These are phyloP conservation scores for Bombus pascuorum DNA, from an alignment of 1,140 invertebrate genomes.

Conservation along the genomic window DNA sequence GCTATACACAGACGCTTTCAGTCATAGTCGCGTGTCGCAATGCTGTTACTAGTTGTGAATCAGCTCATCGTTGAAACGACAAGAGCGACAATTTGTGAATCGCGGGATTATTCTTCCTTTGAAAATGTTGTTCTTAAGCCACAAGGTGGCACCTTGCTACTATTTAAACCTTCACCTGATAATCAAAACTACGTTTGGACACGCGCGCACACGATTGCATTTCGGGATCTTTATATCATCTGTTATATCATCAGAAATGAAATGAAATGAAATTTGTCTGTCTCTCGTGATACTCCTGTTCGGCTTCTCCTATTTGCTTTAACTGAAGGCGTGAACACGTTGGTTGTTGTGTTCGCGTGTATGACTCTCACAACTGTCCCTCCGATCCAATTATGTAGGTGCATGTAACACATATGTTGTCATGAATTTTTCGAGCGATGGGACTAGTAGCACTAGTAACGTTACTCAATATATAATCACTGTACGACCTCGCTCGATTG, in stretches of 20 bases:
- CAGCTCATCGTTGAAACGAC: constrained; percentile 10
- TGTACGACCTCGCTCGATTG: constrained; percentile 24
- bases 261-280: constrained; percentile 16
- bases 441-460: neutral
- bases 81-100: constrained; percentile 45
- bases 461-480: constrained; percentile 37
- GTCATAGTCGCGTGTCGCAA: constrained; percentile 38
- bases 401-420: constrained; percentile 1
- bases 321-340: constrained; percentile 20
- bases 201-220: neutral
- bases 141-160: constrained; percentile 17
- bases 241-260: neutral
- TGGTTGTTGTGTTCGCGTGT: neutral
- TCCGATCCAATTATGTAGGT: constrained; percentile 11
- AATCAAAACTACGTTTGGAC: neutral
- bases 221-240: constrained; percentile 9
- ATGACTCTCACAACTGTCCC: neutral
- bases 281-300: constrained; percentile 12
- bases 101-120: neutral
- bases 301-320: constrained; percentile 1
- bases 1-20: neutral
- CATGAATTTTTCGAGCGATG: constrained; percentile 47
- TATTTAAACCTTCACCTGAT: constrained; percentile 13
- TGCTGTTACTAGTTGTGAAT: constrained; percentile 42
- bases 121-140: constrained; percentile 7